phyloP scores from a whole-genome alignment of 2,888 invertebrate genomes.

The Tenthredo amoena region DNA sequence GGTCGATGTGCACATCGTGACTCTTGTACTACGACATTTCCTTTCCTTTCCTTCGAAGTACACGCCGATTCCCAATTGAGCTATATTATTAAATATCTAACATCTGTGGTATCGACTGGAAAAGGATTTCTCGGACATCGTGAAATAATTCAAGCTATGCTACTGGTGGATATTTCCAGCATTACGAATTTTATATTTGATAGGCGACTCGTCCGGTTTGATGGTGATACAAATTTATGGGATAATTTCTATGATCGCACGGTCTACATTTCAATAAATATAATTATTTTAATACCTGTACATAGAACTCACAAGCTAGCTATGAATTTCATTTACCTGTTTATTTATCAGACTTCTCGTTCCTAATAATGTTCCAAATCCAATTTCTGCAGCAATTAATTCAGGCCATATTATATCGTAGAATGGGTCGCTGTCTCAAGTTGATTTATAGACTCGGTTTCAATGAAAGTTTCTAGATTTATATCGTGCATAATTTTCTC shows the following conservation, averaged over 20 bases:
- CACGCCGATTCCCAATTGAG: not conserved
- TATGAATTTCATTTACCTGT: not conserved
- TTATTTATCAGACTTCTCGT: not conserved
- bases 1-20: not conserved
- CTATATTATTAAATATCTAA: slow-evolving; percentile 8
- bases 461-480: slow-evolving; percentile 25
- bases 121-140: not conserved
- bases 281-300: not conserved
- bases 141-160: not conserved
- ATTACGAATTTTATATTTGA: not conserved
- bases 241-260: not conserved
- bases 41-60: not conserved
- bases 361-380: not conserved
- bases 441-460: not conserved
- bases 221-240: not conserved
- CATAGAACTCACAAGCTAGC: not conserved
- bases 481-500: not conserved
- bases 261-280: not conserved
- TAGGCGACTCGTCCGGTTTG: not conserved
- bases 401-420: not conserved
- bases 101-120: not conserved
- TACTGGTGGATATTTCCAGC: not conserved
- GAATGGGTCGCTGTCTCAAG: not conserved
- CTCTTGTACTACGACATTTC: not conserved
- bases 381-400: slow-evolving; percentile 10